These are phyloP conservation scores for Ceratosolen fusciceps DNA, from an alignment of 1,140 invertebrate species.

Conservation along the genomic window DNA sequence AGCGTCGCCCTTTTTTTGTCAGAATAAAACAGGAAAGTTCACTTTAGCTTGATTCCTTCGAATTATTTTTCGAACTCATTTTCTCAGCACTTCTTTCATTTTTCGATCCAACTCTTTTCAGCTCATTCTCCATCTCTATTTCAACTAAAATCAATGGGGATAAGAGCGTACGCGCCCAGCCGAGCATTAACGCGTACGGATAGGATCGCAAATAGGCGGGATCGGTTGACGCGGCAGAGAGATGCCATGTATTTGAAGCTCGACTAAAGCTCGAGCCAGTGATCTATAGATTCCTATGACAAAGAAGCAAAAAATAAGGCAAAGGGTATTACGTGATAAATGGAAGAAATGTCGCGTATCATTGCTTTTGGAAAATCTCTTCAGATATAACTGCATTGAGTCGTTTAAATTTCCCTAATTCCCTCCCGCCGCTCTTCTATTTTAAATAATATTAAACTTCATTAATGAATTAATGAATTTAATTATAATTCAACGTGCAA, in stretches of 20 bases:
- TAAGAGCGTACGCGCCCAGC: constrained; percentile 36
- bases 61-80: neutral
- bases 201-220: constrained; percentile 48
- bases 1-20: too few species aligned
- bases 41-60: neutral
- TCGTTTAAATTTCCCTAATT: too few species aligned
- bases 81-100: neutral
- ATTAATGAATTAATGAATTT: too few species aligned
- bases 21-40: neutral
- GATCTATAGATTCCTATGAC: neutral
- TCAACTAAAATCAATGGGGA: constrained; percentile 32
- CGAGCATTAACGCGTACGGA: constrained; percentile 39
- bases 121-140: neutral
- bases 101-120: neutral
- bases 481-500: too few species aligned
- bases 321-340: constrained; percentile 8
- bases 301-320: neutral
- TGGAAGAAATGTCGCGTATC: neutral
- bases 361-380: too few species aligned
- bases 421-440: too few species aligned
- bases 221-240: constrained; percentile 25
- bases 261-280: neutral
- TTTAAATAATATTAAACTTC: too few species aligned
- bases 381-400: too few species aligned
- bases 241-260: constrained; percentile 24